Evolutionary conservation across 1,140 invertebrate genomes (phyloP).

Genomic region (Lasioglossum baleicum): DNA sequence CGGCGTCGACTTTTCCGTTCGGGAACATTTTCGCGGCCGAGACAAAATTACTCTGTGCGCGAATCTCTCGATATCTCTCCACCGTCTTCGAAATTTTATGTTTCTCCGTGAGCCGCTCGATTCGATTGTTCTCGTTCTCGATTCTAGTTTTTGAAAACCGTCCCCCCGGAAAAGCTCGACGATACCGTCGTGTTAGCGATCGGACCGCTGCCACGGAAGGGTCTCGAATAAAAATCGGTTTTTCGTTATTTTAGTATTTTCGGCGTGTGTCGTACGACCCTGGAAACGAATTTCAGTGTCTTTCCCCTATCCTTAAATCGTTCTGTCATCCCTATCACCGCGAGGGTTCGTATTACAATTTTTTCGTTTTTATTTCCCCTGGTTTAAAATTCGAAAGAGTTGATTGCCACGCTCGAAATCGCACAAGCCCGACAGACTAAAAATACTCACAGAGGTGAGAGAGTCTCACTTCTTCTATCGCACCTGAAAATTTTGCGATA

Average conservation of each 20-base stretch:
- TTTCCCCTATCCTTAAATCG: neutral
- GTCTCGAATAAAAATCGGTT: conserved; percentile 18
- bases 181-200: conserved; percentile 36
- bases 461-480: no score
- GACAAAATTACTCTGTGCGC: conserved; percentile 68
- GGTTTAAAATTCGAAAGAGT: conserved; percentile 60
- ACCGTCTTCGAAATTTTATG: no score
- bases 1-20: conserved; percentile 36
- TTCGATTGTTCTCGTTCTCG: no score
- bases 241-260: neutral
- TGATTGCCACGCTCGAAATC: conserved; percentile 62
- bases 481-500: no score
- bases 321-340: neutral
- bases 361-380: neutral
- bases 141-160: neutral
- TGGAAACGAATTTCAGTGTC: no score
- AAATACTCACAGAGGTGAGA: conserved; percentile 39
- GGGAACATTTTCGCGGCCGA: conserved; percentile 35
- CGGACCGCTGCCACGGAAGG: conserved; percentile 24
- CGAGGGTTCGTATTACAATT: conserved; percentile 30
- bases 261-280: conserved; percentile 21
- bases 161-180: conserved; percentile 65
- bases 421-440: conserved; percentile 51
- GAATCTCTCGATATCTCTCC: no score
- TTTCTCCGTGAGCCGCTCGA: no score